Conservation (phyloP, 2,113 vertebrate species). For the Menidia beryllina region DNA sequence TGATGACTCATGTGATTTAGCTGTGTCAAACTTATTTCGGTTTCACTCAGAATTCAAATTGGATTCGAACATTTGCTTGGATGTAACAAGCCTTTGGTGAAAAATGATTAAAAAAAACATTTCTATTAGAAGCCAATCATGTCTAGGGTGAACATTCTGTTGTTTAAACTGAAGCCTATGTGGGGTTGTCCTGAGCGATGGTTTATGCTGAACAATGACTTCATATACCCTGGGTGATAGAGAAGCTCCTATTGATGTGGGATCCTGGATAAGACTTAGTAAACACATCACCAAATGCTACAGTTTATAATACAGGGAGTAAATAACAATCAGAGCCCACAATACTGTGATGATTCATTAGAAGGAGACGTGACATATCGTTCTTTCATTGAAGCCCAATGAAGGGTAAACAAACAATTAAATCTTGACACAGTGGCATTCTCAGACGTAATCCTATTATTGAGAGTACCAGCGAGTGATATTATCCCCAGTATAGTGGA, state of each 20-base stretch:
- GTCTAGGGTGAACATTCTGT: too few species aligned
- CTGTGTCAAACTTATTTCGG: too few species aligned
- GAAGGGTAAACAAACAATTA: constrained; percentile 44
- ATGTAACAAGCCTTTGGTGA: too few species aligned
- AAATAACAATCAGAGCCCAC: neutral
- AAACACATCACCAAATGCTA: neutral
- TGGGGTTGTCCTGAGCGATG: too few species aligned
- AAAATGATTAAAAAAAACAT: too few species aligned
- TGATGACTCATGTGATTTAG: too few species aligned
- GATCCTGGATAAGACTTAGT: neutral
- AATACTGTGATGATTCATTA: neutral
- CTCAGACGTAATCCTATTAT: constrained; percentile 55
- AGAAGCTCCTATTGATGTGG: neutral
- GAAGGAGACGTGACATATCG: constrained; percentile 5
- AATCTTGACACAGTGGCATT: constrained; percentile 33
- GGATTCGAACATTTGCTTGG: too few species aligned
- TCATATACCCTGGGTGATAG: neutral
- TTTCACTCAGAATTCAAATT: too few species aligned
- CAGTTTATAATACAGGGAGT: neutral
- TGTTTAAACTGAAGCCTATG: too few species aligned
- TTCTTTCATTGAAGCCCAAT: constrained; percentile 23
- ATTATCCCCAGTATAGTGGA: constrained; percentile 1
- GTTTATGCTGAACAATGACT: too few species aligned
- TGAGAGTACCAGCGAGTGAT: neutral
- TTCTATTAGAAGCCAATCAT: too few species aligned